phyloP scores from a whole-genome alignment of 2,888 invertebrate species.

The Cantharis nigra region DNA sequence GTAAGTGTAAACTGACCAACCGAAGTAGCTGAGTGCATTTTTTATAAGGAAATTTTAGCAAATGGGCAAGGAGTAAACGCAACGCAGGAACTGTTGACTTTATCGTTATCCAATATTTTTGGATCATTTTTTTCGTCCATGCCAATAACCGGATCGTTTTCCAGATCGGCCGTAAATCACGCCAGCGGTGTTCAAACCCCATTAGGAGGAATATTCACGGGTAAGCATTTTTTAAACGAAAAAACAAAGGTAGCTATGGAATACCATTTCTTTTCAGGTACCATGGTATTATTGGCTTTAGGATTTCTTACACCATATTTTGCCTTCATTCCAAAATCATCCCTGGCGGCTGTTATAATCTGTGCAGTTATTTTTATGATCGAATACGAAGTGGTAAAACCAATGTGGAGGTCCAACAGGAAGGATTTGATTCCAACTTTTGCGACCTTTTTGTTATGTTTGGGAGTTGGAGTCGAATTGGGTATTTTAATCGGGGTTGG shows the following conservation, averaged over 20 bases:
- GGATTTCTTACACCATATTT: constrained; percentile 87
- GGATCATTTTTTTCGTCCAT: constrained; percentile 89
- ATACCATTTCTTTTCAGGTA: constrained; percentile 58
- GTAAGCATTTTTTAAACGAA: constrained; percentile 48
- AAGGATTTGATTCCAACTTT: constrained; percentile 80
- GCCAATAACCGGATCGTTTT: constrained; percentile 90
- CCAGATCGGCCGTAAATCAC: constrained; percentile 90
- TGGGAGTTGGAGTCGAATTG: constrained; percentile 82
- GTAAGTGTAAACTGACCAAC: constrained; percentile 59
- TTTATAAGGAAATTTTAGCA: constrained; percentile 56
- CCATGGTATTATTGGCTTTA: constrained; percentile 81
- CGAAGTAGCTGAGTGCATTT: neutral
- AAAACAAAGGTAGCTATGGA: neutral
- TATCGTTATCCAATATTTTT: constrained; percentile 82
- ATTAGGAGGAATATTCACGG: constrained; percentile 83
- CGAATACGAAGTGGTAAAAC: constrained; percentile 85
- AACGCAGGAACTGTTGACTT: constrained; percentile 86
- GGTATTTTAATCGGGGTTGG: constrained; percentile 84
- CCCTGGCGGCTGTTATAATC: constrained; percentile 90
- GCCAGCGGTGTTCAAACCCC: constrained; percentile 93
- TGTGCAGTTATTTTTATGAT: constrained; percentile 95
- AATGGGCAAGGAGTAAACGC: constrained; percentile 83
- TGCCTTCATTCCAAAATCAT: constrained; percentile 86
- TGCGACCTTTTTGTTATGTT: constrained; percentile 81
- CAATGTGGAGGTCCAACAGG: constrained; percentile 83